Conservation (phyloP, 1,140 invertebrate genomes). For the Anadara kagoshimensis region DNA sequence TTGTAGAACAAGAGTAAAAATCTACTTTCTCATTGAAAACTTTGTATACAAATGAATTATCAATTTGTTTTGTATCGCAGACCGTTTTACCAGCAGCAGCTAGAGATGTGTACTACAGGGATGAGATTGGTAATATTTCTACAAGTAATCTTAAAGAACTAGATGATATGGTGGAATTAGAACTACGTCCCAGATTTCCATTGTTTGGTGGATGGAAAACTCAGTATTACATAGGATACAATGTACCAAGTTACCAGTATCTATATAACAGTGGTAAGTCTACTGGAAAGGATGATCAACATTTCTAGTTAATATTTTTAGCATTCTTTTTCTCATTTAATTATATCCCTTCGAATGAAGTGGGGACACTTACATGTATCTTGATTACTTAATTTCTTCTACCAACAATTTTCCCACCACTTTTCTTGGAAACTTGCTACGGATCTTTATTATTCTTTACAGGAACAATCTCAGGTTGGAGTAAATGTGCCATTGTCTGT, state of each 20-base stretch:
- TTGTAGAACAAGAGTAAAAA: too few species aligned
- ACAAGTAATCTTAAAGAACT: conserved; percentile 93
- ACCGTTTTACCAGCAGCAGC: conserved; percentile 93
- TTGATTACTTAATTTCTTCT: too few species aligned
- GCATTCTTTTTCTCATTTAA: too few species aligned
- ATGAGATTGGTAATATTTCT: conserved; percentile 99
- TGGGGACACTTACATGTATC: too few species aligned
- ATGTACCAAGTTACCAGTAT: conserved; percentile 97
- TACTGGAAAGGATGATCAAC: not conserved
- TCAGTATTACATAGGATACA: conserved; percentile 97
- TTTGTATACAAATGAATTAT: not conserved
- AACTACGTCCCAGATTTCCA: conserved; percentile 95
- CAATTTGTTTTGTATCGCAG: conserved; percentile 61
- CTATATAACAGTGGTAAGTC: conserved; percentile 79
- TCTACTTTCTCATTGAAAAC: not conserved
- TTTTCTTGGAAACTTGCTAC: too few species aligned
- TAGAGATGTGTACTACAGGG: conserved; percentile 94
- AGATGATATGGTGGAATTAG: conserved; percentile 95
- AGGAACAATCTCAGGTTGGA: too few species aligned
- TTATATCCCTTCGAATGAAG: too few species aligned
- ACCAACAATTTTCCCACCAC: too few species aligned
- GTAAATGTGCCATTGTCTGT: too few species aligned
- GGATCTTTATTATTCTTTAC: too few species aligned
- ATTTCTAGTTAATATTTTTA: too few species aligned
- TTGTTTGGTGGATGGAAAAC: conserved; percentile 99